Base-by-base conservation (phyloP, 2,113 vertebrate species). In the Anguilla rostrata region DNA sequence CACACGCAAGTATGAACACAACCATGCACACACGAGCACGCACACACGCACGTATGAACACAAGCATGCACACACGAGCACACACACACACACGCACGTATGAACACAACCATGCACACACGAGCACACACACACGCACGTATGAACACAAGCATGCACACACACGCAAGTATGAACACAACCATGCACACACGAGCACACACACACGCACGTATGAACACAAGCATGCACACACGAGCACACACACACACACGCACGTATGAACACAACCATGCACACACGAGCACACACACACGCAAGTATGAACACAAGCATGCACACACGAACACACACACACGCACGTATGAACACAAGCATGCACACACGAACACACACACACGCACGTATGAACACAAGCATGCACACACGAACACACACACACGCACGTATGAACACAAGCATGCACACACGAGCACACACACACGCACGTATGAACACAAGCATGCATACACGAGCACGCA, bases 291-390 rank as follows among this genome's bases (percentile, higher is more conserved):
- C 29, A 82, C n/a, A 34, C n/a, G n/a, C 83, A 84, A 60, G 60
- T 20, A 66, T 26, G 60, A 9, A 14, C 60, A 66, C 60, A 66
- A 16, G 20, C 60, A 66, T 2, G 7, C 60, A 66, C 60, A 60
- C 57, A 60, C 57, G 14, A 34, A 1, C 34, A 34, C 34, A 34
- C 34, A 34, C 34, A 34, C 34, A 34, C 1, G 34, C 34, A 34
- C 34, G 34, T 34, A 34, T 34, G 34, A 34, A 34, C 34, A 34
- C 34, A 34, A 14, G 18, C 57, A 66, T 6, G 89, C 88, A 84
- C 5, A 71, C 85, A 49, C 83, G 1, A n/a, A 20, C 39, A 66
- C 34, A 26, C 84, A 83, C 79, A 86, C 86, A 85, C 57, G 43
- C 49, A 83, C 40, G 34, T 12, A 83, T 78, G 22, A 34, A 34